Percentiles rank a stretch among this genome's conserved stretches.
Conservation (phyloP, 2,888 invertebrate genomes). For the Cerastoderma edule region DNA sequence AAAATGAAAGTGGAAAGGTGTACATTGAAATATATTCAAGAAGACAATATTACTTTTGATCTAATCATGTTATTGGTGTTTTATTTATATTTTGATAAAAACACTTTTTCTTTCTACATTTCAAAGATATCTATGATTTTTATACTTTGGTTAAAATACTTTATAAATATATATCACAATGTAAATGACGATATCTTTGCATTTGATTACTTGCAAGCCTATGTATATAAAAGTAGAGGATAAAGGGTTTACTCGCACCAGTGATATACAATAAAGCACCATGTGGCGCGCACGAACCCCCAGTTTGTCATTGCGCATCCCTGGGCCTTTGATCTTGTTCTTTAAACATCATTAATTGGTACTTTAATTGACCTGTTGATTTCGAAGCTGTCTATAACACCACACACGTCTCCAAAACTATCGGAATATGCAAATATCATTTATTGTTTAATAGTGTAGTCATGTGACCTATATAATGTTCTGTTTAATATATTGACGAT, state of each 20-base stretch:
- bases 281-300: slow-evolving; percentile 1
- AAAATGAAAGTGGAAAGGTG: too few relatives aligned
- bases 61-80: too few relatives aligned
- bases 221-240: not conserved
- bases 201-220: not conserved
- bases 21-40: too few relatives aligned
- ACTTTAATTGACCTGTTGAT: slow-evolving; percentile 14
- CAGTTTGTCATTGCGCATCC: slow-evolving; percentile 11
- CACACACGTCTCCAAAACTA: not conserved
- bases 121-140: not conserved
- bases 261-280: not conserved
- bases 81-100: too few relatives aligned
- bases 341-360: not conserved
- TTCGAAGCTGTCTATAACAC: not conserved
- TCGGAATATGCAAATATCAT: not conserved
- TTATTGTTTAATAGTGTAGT: slow-evolving; percentile 1
- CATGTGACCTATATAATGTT: not conserved
- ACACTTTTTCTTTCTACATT: too few relatives aligned
- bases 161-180: not conserved
- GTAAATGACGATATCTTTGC: not conserved
- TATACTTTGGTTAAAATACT: not conserved
- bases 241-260: not conserved
- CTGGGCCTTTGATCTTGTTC: not conserved
- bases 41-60: too few relatives aligned
- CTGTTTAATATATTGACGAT: not conserved